Base-by-base conservation (phyloP, 2,113 vertebrate species). In the Cololabis saira region DNA sequence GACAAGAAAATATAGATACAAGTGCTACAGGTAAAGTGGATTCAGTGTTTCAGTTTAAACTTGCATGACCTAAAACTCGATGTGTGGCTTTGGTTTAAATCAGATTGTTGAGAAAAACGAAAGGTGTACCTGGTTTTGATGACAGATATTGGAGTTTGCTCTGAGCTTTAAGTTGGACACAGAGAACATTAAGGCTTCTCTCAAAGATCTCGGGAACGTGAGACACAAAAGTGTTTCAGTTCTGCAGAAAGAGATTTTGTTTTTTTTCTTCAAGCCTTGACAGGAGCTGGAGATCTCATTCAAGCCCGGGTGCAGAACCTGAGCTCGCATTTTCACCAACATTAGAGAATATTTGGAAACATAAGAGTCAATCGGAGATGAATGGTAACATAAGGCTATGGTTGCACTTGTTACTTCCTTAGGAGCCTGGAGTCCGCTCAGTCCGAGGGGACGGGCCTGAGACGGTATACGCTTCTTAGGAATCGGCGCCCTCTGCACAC, bases 31-130 rank as follows among this genome's bases (percentile, higher is more conserved):
- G 81, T 85, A 82, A 89, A 84, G 80, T 82, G 82, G 71, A 71
- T 61, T 74, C 59, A 78, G 69, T 79, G n/a, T 44, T 16, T 44
- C 42, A n/a, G 57, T 77, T 78, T 33, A 77, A 77, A 61, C 30
- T 52, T 73, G 55, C 61, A 41, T 69, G 51, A 74, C 33, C 61
- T 79, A 24, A 63, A 85, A 87, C 49, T 77, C 27, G 64, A 68
- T 17, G 68, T 80, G 40, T 73, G 43, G 67, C 86, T 88, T 90
- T 90, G 88, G 88, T 83, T 86, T 89, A 81, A 86, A 87, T 81
- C 18, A 81, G 72, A 76, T 60, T 37, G 65, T 69, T 68, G 52
- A 74, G 41, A 81, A n/a, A n/a, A 8, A 74, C 22, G 65, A 49
- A 74, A 49, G 19, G 55, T 43, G 17, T 56, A 78, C 71, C 51